A percentile compares a stretch with the other conserved stretches of the same genome.
Evolutionary conservation across 2,113 vertebrate species (phyloP).

Genomic region (Numenius arquata): DNA sequence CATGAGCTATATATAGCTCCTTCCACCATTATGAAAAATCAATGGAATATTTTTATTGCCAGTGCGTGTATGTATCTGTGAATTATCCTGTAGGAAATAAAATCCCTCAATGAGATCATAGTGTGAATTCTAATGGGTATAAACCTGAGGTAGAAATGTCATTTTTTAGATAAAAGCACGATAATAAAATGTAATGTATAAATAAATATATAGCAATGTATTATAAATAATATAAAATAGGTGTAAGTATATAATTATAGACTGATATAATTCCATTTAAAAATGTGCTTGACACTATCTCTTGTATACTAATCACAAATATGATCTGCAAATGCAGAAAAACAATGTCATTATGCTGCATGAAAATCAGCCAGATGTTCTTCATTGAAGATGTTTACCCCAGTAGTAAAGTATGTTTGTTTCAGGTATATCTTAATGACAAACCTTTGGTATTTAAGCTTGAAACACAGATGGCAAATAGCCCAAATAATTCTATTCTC

Average conservation of each 20-base stretch:
- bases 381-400: not conserved
- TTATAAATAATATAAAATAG: not conserved
- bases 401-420: not conserved
- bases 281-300: not conserved
- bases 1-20: conserved; percentile 11
- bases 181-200: not conserved
- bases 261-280: not conserved
- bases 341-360: not conserved
- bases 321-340: not conserved
- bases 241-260: not conserved
- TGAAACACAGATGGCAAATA: not conserved
- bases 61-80: not conserved
- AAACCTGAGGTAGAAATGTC: not conserved
- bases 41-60: not conserved
- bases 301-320: not conserved
- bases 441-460: not conserved
- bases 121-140: not conserved
- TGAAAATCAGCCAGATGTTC: not conserved
- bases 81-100: not conserved
- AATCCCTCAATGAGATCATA: not conserved
- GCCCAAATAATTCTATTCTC: not conserved
- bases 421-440: not conserved
- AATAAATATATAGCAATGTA: not conserved
- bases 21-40: not conserved
- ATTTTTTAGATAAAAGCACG: not conserved